Evolutionary conservation across 2,113 vertebrate genomes (phyloP).

Genomic region (Centropristis striata): DNA sequence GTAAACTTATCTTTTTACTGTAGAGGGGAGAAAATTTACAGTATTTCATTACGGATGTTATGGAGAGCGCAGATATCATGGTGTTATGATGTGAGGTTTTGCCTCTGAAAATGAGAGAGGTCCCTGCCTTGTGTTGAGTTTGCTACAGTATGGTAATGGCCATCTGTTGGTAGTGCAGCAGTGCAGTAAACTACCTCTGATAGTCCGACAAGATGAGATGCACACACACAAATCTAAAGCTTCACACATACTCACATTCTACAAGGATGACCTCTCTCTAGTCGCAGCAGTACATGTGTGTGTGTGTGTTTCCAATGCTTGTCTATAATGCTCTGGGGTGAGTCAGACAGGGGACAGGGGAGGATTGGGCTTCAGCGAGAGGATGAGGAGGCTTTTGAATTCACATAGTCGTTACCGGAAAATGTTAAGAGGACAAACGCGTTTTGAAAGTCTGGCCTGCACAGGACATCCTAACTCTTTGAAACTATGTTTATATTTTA

Average conservation of each 20-base stretch:
- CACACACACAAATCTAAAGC: neutral
- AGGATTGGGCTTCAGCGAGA: conserved; percentile 30
- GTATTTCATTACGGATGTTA: conserved; percentile 57
- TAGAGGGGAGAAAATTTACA: conserved; percentile 53
- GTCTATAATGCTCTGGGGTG: conserved; percentile 36
- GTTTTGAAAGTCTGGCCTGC: neutral
- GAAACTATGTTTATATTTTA: neutral
- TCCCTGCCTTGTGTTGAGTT: conserved; percentile 48
- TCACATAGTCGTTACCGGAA: conserved; percentile 15
- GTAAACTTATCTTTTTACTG: conserved; percentile 56
- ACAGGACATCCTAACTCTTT: neutral
- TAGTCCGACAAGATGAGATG: conserved; percentile 68
- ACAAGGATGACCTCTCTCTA: conserved; percentile 35
- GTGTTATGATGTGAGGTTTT: conserved; percentile 48
- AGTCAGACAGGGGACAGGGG: conserved; percentile 50
- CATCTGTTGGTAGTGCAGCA: conserved; percentile 79
- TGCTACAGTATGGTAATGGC: conserved; percentile 73
- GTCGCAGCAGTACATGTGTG: conserved; percentile 11
- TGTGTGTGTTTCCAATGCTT: conserved; percentile 27
- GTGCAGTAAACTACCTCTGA: conserved; percentile 80
- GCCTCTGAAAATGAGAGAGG: conserved; percentile 48
- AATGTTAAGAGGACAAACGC: conserved; percentile 35
- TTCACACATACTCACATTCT: neutral
- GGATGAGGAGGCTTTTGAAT: conserved; percentile 37
- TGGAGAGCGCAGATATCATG: conserved; percentile 46